Evolutionary conservation across 2,113 vertebrate species (phyloP).

Genomic region (Gyps fulvus): DNA sequence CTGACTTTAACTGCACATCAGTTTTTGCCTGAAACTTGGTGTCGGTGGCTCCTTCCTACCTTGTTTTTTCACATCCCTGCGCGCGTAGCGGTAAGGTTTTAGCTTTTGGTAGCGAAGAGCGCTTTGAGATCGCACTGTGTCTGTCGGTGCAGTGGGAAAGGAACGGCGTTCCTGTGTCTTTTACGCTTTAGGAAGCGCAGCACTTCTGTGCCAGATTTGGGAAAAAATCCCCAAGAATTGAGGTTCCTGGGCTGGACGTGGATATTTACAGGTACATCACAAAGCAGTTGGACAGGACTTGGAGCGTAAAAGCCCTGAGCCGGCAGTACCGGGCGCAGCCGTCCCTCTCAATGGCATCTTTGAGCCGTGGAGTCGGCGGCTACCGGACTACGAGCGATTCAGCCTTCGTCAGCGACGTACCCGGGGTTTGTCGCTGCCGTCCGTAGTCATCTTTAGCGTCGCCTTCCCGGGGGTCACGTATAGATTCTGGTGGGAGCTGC

Average conservation of each 20-base stretch:
- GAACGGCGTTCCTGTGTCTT: background rate
- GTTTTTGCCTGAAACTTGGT: background rate
- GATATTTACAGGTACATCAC: too few relatives aligned
- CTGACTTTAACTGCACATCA: accelerated
- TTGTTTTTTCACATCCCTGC: accelerated
- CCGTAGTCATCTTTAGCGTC: accelerated
- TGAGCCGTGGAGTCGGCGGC: background rate
- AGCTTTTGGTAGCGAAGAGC: accelerated
- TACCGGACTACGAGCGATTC: too few relatives aligned
- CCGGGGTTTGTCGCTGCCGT: background rate
- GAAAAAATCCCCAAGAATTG: background rate
- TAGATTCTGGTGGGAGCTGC: background rate
- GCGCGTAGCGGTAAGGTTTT: accelerated
- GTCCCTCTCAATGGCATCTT: background rate
- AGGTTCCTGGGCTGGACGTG: background rate
- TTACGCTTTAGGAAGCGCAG: accelerated
- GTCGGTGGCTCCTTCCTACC: background rate
- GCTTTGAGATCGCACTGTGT: accelerated
- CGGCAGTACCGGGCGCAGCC: background rate
- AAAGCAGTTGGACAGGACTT: background rate
- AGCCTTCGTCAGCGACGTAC: accelerated
- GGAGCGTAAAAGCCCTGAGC: background rate
- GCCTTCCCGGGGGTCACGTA: accelerated
- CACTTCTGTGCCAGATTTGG: background rate
- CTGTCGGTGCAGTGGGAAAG: too few relatives aligned